Percentiles rank a stretch among this genome's conserved stretches.
Evolutionary conservation across 2,797 vertebrate species (phyloP).

Genomic region (Varecia variegata): DNA sequence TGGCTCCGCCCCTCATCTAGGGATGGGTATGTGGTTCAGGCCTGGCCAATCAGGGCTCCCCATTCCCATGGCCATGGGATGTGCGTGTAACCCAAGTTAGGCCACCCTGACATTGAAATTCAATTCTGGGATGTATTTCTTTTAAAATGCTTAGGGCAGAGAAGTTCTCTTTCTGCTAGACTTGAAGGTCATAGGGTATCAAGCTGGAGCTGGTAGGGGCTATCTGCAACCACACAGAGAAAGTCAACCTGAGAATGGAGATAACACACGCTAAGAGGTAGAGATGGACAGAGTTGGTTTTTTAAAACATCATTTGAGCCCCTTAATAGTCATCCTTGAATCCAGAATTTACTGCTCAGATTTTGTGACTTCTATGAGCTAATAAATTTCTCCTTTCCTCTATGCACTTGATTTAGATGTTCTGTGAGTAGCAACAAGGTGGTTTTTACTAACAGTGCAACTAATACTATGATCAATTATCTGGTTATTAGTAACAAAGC

Average conservation of each 20-base stretch:
- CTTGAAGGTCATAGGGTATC: too few relatives aligned
- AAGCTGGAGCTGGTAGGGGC: not conserved
- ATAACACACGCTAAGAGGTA: not conserved
- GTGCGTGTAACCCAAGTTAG: not conserved
- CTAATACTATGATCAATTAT: not conserved
- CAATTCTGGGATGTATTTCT: not conserved
- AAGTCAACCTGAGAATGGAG: not conserved
- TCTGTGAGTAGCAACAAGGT: not conserved
- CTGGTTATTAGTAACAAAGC: not conserved
- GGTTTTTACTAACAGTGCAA: not conserved
- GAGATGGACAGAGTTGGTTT: not conserved
- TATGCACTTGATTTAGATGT: not conserved
- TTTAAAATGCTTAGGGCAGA: not conserved
- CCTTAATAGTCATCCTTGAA: not conserved
- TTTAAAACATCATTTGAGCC: not conserved
- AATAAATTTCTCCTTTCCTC: not conserved
- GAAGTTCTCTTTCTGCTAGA: not conserved
- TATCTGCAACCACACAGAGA: not conserved
- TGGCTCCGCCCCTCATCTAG: not conserved
- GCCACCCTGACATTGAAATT: not conserved
- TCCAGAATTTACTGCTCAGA: not conserved
- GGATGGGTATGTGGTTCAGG: not conserved
- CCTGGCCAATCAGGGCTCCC: not conserved
- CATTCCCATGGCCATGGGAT: not conserved
- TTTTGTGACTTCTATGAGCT: not conserved